Percentiles rank a stretch among this genome's conserved stretches.
phyloP scores from a whole-genome alignment of 2,113 vertebrate genomes.

The Guaruba guarouba region DNA sequence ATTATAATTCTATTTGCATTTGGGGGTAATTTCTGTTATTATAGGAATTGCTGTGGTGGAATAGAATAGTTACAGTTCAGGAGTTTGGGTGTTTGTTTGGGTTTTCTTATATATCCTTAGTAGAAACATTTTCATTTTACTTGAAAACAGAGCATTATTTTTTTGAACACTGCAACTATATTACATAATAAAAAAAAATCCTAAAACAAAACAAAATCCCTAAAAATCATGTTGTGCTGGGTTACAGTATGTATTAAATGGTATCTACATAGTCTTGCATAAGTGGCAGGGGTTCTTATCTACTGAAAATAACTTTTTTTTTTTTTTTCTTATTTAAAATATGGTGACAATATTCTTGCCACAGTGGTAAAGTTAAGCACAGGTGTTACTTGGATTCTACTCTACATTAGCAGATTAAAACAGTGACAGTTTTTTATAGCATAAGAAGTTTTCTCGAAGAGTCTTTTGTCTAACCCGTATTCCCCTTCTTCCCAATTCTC shows the following conservation, averaged over 20 bases:
- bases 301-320: background rate
- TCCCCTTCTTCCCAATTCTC: slow-evolving; percentile 82
- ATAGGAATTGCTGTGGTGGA: background rate
- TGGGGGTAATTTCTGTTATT: background rate
- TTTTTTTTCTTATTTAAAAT: background rate
- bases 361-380: background rate
- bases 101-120: background rate
- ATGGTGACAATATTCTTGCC: background rate
- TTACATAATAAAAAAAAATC: background rate
- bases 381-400: background rate
- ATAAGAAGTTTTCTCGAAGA: slow-evolving; percentile 17
- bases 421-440: background rate
- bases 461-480: slow-evolving; percentile 76
- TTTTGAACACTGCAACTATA: background rate
- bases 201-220: background rate
- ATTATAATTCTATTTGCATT: background rate
- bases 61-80: background rate
- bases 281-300: background rate
- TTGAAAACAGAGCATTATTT: background rate
- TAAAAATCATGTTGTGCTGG: background rate
- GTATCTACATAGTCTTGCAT: background rate
- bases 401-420: background rate
- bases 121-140: background rate
- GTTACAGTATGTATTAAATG: background rate
- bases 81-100: background rate